Evolutionary conservation across 1,140 invertebrate species (phyloP).

Genomic region (Bombus vancouverensis): DNA sequence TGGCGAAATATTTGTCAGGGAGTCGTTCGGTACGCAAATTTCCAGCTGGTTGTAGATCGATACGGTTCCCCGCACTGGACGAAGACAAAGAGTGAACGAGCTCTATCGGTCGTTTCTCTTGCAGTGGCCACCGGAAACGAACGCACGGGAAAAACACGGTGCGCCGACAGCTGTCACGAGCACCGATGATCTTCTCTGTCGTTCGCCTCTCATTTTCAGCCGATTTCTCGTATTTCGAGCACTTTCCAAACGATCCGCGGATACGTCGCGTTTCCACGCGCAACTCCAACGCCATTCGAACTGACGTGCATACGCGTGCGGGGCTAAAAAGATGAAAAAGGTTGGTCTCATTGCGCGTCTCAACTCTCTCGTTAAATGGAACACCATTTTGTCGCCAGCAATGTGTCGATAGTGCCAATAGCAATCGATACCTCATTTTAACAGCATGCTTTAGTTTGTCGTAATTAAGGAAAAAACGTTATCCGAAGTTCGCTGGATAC

Average conservation of each 20-base stretch:
- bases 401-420: too few relatives aligned
- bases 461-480: too few relatives aligned
- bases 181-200: conserved; percentile 66
- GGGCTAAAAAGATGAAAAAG: conserved; percentile 1
- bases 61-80: neutral
- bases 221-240: conserved; percentile 69
- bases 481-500: too few relatives aligned
- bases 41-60: neutral
- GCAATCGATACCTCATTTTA: too few relatives aligned
- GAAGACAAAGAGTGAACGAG: conserved; percentile 27
- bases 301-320: conserved; percentile 42
- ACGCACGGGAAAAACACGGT: conserved; percentile 57
- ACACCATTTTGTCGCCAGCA: too few relatives aligned
- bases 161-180: conserved; percentile 63
- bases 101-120: conserved; percentile 52
- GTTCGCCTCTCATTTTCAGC: conserved; percentile 69
- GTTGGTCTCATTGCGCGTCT: conserved; percentile 23
- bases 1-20: neutral
- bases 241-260: conserved; percentile 43
- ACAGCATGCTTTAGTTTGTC: too few relatives aligned
- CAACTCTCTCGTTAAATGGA: neutral
- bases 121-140: conserved; percentile 35
- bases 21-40: neutral
- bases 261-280: conserved; percentile 35
- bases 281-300: conserved; percentile 53